Evolutionary conservation across 2,888 invertebrate species (phyloP).

Genomic region (Thelaira solivaga): DNA sequence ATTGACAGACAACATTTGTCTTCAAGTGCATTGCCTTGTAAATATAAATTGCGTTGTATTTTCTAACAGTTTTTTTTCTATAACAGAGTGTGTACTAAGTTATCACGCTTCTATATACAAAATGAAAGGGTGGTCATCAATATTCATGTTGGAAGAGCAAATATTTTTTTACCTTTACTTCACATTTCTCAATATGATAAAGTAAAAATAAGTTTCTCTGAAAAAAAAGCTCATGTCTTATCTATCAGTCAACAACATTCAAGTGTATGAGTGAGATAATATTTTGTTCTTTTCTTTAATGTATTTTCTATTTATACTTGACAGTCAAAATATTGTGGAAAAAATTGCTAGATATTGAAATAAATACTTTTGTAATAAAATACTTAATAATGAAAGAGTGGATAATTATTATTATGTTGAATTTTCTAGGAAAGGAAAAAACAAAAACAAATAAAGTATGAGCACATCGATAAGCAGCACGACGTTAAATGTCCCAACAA

Average conservation of each 20-base stretch:
- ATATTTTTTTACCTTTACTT: neutral
- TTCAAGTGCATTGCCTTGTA: no score
- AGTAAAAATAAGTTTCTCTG: neutral
- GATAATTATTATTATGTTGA: conserved; percentile 8
- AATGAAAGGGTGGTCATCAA: neutral
- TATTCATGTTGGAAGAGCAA: no score
- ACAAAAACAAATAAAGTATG: conserved; percentile 46
- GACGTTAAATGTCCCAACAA: conserved; percentile 42
- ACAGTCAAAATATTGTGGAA: neutral
- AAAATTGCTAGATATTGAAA: no score
- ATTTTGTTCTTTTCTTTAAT: neutral
- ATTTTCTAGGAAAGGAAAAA: conserved; percentile 11
- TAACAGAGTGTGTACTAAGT: no score
- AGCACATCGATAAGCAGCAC: conserved; percentile 39
- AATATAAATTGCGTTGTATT: neutral
- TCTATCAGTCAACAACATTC: conserved; percentile 1
- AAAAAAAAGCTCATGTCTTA: conserved; percentile 35
- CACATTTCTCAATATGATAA: conserved; percentile 1
- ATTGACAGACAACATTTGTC: no score
- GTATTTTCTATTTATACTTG: neutral
- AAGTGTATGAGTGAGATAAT: conserved; percentile 32
- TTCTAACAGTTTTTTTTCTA: conserved; percentile 6
- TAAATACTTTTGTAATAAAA: no score
- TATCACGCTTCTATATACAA: conserved; percentile 12
- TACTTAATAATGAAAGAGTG: no score